Conservation (phyloP, 2,797 vertebrate genomes). For the Sebastolobus alascanus region DNA sequence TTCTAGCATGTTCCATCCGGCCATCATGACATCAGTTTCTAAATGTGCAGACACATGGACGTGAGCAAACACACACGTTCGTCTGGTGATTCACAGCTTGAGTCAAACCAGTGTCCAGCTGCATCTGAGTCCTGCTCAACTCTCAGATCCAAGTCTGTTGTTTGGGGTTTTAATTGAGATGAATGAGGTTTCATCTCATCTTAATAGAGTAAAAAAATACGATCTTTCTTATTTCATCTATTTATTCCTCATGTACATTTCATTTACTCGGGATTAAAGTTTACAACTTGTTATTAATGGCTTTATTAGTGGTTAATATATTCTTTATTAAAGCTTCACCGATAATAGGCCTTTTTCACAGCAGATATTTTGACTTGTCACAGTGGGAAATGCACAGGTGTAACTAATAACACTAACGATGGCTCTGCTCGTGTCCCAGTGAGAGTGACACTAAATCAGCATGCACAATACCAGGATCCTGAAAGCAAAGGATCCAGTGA, state of each 20-base stretch:
- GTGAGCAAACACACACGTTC: constrained; percentile 19
- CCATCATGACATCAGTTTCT: constrained; percentile 72
- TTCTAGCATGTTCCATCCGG: constrained; percentile 69
- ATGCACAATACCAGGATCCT: too few species aligned
- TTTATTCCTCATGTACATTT: background rate
- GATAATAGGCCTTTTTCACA: too few species aligned
- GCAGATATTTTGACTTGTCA: too few species aligned
- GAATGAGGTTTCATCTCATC: background rate
- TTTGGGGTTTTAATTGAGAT: constrained; percentile 12
- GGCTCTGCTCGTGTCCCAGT: too few species aligned
- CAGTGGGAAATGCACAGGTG: too few species aligned
- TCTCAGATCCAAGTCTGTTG: background rate
- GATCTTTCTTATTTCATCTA: background rate
- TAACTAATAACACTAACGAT: too few species aligned
- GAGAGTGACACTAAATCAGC: too few species aligned
- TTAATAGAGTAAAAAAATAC: background rate
- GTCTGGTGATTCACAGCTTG: constrained; percentile 50
- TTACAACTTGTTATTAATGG: background rate
- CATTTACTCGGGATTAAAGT: background rate
- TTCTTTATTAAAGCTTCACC: background rate
- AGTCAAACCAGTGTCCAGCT: constrained; percentile 45
- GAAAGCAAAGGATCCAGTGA: too few species aligned
- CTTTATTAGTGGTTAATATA: background rate
- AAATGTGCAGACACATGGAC: constrained; percentile 41
- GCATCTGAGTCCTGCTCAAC: constrained; percentile 22